Base-by-base conservation (phyloP, 1,140 invertebrate genomes). In the Alviniconcha marisindica region DNA sequence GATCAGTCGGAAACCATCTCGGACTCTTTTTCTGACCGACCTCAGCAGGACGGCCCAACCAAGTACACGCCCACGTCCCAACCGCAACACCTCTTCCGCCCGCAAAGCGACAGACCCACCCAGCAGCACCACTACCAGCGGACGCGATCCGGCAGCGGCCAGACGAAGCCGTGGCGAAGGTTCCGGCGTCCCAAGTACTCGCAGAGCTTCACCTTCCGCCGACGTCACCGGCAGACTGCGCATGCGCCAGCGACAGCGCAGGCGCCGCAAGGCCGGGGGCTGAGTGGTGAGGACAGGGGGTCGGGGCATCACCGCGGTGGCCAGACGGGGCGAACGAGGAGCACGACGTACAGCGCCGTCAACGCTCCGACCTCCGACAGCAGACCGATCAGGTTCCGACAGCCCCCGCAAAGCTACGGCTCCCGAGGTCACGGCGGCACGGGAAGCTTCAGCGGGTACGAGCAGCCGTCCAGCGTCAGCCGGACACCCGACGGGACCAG, bases 171-270 rank as follows among this genome's bases (percentile, higher is more conserved):
- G 31, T 73, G 51, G 73, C 78, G 38, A 33, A 54, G 51, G 33
- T 83, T 40, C 40, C 66, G 56, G 36, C 81, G 63, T 18, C 85
- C 85, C n/a, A 60, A 51, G 28, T 86, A 79, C 80, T 86, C 85
- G 21, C 85, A 86, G 51, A 84, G 85, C 44, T 86, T 86, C 82
- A 86, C 74, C 3, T 86, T 86, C 56, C n/a, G 77, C 21, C 51
- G 77, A 12, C 5, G 66, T 44, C 66, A 84, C 71, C 56, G 40
- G 24, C 56, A 66, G 38, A 44, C 54, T 56, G 51, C 54, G 18
- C 21, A 24, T 5, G 60, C 60, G 21, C 10, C 21, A n/a, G n/a
- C n/a, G n/a, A n/a, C n/a, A n/a, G 38, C 24, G 7, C 36, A 74
- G 71, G 71, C 10, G 2, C 7, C 15, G n/a, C 18, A 54, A 18